phyloP scores from a whole-genome alignment of 2,888 invertebrate species.

The Dynastes maya region DNA sequence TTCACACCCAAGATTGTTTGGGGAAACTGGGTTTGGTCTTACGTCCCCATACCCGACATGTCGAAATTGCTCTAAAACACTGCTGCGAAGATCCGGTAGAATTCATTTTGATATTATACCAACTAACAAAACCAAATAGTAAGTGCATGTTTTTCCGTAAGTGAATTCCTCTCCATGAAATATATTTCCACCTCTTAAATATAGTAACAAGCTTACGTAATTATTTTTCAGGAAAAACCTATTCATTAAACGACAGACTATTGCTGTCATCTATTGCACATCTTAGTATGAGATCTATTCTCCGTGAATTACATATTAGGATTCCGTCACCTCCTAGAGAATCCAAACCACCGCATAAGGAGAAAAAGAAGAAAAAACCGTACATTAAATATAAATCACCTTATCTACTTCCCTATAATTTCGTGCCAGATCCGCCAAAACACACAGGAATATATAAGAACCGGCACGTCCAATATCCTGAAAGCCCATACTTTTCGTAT shows the following conservation, averaged over 20 bases:
- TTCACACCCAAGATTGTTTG: constrained; percentile 62
- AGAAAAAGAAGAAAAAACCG: constrained; percentile 38
- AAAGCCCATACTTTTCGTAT: constrained; percentile 66
- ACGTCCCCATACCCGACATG: constrained; percentile 59
- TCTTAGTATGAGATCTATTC: constrained; percentile 65
- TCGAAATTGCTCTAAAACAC: constrained; percentile 62
- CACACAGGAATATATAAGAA: constrained; percentile 63
- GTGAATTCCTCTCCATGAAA: too few relatives aligned
- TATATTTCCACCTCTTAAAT: too few relatives aligned
- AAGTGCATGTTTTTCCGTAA: constrained; percentile 44
- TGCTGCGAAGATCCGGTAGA: constrained; percentile 65
- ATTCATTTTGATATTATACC: constrained; percentile 67
- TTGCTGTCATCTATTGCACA: constrained; percentile 68
- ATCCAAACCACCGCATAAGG: constrained; percentile 41
- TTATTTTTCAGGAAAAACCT: constrained; percentile 56
- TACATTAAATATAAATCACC: constrained; percentile 61
- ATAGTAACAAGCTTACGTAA: neutral
- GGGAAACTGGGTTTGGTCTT: constrained; percentile 63
- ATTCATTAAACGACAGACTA: constrained; percentile 67
- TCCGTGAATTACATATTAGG: constrained; percentile 67
- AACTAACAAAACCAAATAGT: constrained; percentile 64
- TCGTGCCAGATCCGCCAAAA: constrained; percentile 57
- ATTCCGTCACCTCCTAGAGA: constrained; percentile 66
- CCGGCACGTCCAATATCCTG: constrained; percentile 63
- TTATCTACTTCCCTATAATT: constrained; percentile 63